A percentile compares a stretch with the other conserved stretches of the same genome.
These are phyloP conservation scores for Albula glossodonta DNA, from an alignment of 2,113 vertebrate genomes.

Conservation along the genomic window DNA sequence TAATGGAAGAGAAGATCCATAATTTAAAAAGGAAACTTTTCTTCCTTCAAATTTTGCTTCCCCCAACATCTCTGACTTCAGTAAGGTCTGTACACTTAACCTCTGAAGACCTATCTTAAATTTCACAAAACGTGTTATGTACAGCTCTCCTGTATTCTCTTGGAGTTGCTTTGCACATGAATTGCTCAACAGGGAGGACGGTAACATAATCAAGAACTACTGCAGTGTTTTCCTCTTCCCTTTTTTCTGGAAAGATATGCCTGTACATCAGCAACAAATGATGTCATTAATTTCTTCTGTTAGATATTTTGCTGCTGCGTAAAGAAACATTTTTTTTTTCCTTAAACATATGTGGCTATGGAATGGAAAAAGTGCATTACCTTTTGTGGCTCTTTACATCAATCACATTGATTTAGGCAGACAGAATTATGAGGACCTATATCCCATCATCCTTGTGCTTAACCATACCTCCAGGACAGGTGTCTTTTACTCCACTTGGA, in stretches of 20 bases:
- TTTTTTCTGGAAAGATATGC: not conserved
- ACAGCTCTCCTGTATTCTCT: not conserved
- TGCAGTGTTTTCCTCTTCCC: not conserved
- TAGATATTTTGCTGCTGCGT: not conserved
- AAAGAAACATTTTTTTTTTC: not conserved
- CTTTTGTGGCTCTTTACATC: not conserved
- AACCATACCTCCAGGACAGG: slow-evolving; percentile 89
- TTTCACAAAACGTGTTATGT: not conserved
- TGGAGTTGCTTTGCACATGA: not conserved
- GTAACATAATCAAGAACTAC: too few relatives aligned
- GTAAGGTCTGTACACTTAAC: not conserved
- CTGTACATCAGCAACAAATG: not conserved
- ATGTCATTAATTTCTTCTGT: not conserved
- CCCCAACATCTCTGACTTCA: too few relatives aligned
- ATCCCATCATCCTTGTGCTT: not conserved
- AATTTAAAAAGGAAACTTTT: too few relatives aligned
- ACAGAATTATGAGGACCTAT: not conserved
- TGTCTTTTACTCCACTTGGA: slow-evolving; percentile 92
- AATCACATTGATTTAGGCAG: not conserved
- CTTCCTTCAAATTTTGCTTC: too few relatives aligned
- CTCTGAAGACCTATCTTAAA: not conserved
- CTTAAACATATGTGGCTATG: not conserved
- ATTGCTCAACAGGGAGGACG: not conserved
- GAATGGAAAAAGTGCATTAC: not conserved
- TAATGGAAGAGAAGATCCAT: too few relatives aligned